Conservation (phyloP, 2,113 vertebrate species). For the Athene cunicularia region DNA sequence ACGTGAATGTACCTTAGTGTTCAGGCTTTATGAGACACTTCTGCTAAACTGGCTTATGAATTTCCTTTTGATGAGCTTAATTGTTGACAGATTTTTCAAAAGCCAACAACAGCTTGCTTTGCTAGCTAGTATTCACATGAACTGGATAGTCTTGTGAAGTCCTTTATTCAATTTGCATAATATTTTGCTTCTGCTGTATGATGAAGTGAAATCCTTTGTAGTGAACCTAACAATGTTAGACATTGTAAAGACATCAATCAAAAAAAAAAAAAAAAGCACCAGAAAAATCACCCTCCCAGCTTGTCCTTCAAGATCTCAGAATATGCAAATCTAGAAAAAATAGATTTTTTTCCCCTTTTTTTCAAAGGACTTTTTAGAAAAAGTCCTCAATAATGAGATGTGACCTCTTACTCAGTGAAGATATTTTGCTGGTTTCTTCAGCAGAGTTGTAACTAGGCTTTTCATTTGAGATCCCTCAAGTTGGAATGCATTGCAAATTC, state of each 20-base stretch:
- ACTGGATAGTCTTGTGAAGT: conserved; percentile 53
- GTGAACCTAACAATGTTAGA: conserved; percentile 14
- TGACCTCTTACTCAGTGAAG: not conserved
- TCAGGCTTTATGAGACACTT: conserved; percentile 39
- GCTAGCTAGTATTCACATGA: conserved; percentile 46
- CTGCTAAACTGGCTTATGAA: conserved; percentile 50
- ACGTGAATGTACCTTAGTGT: conserved; percentile 49
- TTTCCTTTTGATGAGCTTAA: conserved; percentile 66
- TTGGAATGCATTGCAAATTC: not conserved
- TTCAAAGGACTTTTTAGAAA: not conserved
- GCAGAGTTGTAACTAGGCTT: not conserved
- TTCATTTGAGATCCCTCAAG: not conserved
- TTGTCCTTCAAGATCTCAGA: not conserved
- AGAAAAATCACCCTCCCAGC: not conserved
- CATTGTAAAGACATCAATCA: conserved; percentile 10
- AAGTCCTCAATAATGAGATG: not conserved
- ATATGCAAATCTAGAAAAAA: not conserved
- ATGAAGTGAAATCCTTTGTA: conserved; percentile 34
- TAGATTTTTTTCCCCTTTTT: too few relatives aligned
- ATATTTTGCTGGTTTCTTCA: not conserved
- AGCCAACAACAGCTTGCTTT: conserved; percentile 41
- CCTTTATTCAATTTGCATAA: conserved; percentile 50
- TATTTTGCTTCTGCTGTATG: conserved; percentile 35
- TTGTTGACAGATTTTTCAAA: conserved; percentile 69
- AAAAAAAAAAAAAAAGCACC: not conserved